A percentile compares a stretch with the other conserved stretches of the same genome.
Evolutionary conservation across 2,888 invertebrate species (phyloP).

Genomic region (Acronicta alni): DNA sequence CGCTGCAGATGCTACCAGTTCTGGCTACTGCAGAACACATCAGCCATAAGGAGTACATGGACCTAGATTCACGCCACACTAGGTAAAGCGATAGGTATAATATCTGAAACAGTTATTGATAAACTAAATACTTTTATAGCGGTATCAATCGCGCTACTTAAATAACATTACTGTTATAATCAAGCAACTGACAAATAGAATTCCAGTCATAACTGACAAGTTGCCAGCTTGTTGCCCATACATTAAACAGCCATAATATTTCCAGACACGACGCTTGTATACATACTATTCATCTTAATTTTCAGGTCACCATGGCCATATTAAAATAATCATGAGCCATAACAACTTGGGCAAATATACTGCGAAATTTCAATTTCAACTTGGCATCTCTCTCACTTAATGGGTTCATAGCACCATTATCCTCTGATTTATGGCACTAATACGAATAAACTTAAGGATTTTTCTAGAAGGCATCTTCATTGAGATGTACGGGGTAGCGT

Average conservation of each 20-base stretch:
- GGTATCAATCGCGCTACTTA: no score
- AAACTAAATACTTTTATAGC: no score
- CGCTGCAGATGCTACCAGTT: slow-evolving; percentile 61
- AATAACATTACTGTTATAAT: no score
- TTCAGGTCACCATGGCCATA: slow-evolving; percentile 37
- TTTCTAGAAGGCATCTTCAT: slow-evolving; percentile 39
- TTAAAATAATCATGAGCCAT: slow-evolving; percentile 47
- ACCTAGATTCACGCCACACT: slow-evolving; percentile 69
- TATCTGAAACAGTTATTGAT: slow-evolving; percentile 53
- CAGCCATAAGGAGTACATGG: slow-evolving; percentile 66
- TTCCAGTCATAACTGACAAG: no score
- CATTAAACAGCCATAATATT: slow-evolving; percentile 27
- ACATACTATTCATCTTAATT: slow-evolving; percentile 44
- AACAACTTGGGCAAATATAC: slow-evolving; percentile 49
- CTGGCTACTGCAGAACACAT: slow-evolving; percentile 64
- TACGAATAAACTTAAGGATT: slow-evolving; percentile 55
- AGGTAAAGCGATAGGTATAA: slow-evolving; percentile 55
- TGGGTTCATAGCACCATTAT: slow-evolving; percentile 56
- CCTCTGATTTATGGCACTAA: slow-evolving; percentile 54
- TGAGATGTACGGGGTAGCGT: slow-evolving; percentile 21
- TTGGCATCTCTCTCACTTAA: slow-evolving; percentile 58
- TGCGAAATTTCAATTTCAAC: slow-evolving; percentile 56
- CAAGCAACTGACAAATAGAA: no score
- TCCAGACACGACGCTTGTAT: slow-evolving; percentile 11
- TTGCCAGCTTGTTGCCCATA: slow-evolving; percentile 26